A percentile compares a stretch with the other conserved stretches of the same genome.
Conservation (phyloP, 2,888 invertebrate species). For the Hemistola chrysoprasaria region DNA sequence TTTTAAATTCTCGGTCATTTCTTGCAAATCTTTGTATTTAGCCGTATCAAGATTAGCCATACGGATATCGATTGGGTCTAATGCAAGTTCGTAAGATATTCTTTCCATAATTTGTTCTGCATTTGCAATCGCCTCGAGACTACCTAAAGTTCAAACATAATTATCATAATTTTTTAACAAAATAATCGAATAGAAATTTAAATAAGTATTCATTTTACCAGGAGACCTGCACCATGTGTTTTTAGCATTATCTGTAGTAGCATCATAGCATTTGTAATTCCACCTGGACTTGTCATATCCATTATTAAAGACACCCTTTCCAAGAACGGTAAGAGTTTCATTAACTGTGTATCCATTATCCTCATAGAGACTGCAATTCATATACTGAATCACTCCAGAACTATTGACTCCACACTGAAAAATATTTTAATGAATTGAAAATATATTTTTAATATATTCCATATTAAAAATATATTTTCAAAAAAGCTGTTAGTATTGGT, state of each 20-base stretch:
- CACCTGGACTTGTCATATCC: slow-evolving; percentile 45
- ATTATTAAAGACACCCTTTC: slow-evolving; percentile 35
- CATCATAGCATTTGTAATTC: slow-evolving; percentile 39
- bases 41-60: slow-evolving; percentile 67
- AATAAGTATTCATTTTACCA: too few species aligned
- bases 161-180: too few species aligned
- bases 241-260: slow-evolving; percentile 44
- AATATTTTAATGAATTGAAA: not conserved
- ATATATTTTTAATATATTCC: not conserved
- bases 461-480: too few species aligned
- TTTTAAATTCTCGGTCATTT: slow-evolving; percentile 77
- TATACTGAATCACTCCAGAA: slow-evolving; percentile 67
- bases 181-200: too few species aligned
- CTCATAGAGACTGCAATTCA: slow-evolving; percentile 66
- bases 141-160: slow-evolving; percentile 42
- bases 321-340: slow-evolving; percentile 32
- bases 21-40: slow-evolving; percentile 43
- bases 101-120: slow-evolving; percentile 84
- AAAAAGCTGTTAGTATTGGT: too few species aligned
- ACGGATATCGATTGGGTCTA: slow-evolving; percentile 81
- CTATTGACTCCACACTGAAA: slow-evolving; percentile 49
- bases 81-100: slow-evolving; percentile 73
- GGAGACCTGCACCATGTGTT: slow-evolving; percentile 51
- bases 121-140: slow-evolving; percentile 77
- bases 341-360: slow-evolving; percentile 66